A percentile compares a stretch with the other conserved stretches of the same genome.
These are phyloP conservation scores for Shinisaurus crocodilurus DNA, from an alignment of 2,113 vertebrate genomes.

Conservation along the genomic window DNA sequence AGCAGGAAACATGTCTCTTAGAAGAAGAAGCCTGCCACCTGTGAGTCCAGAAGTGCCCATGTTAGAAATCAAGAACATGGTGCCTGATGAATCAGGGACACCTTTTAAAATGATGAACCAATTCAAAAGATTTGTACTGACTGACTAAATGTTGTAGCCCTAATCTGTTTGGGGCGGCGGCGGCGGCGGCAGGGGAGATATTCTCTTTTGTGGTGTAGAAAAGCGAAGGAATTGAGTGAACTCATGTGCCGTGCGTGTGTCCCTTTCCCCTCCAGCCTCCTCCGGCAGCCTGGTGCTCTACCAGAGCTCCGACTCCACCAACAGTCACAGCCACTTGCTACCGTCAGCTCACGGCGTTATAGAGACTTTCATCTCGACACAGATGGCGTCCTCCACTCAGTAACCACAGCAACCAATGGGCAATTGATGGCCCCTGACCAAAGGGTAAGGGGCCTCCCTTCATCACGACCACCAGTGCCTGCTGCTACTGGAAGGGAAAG, in stretches of 20 bases:
- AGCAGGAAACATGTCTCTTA: too few species aligned
- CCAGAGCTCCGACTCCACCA: slow-evolving; percentile 83
- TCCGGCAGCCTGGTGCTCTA: slow-evolving; percentile 91
- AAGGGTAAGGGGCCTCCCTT: slow-evolving; percentile 18
- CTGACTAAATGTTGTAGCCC: too few species aligned
- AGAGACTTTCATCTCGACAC: slow-evolving; percentile 83
- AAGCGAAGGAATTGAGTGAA: not conserved
- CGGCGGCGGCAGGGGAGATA: too few species aligned
- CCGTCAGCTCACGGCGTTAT: slow-evolving; percentile 79
- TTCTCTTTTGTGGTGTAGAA: too few species aligned
- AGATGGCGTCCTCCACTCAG: slow-evolving; percentile 84
- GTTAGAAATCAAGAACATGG: too few species aligned
- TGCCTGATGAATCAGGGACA: too few species aligned
- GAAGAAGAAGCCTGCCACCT: too few species aligned
- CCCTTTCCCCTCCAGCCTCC: slow-evolving; percentile 80
- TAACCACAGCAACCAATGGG: slow-evolving; percentile 56
- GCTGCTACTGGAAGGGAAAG: not conserved
- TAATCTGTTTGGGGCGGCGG: too few species aligned
- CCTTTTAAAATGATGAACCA: too few species aligned
- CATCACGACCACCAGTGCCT: not conserved
- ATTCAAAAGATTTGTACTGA: too few species aligned
- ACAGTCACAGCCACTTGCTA: slow-evolving; percentile 81
- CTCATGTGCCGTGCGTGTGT: slow-evolving; percentile 22
- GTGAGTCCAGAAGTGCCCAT: too few species aligned
- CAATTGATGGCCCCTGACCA: not conserved